Evolutionary conservation across 2,797 vertebrate genomes (phyloP), one percentile per base, ranked within the genome.

Genomic region (Perodicticus potto): DNA sequence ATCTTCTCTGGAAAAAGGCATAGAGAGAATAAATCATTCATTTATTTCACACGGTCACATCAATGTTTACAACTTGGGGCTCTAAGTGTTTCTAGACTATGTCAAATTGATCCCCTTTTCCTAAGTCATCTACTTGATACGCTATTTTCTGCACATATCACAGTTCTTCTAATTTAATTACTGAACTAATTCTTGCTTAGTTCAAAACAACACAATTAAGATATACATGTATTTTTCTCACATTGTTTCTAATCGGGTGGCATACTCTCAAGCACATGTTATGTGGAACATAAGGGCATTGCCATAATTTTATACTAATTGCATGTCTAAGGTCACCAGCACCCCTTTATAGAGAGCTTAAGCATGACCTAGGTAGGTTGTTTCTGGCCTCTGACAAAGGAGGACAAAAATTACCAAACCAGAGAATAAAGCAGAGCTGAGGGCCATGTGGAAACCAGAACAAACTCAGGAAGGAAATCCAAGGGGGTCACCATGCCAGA

Each of bases 1-100:
- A 53, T 95, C 77, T 80, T 82, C 78, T 86, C 86, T 91, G 65
- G 19, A 86, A 96, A 85, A 91, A 76, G 69, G 25, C 37, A 90
- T 53, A 20, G 61, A 29, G n/a, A n/a, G 94, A 95, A 93, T 49
- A 91, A 34, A 53, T 45, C 14, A 55, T 70, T 82, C 55, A 19
- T 63, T 90, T 96, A 73, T 2, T 83, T 25, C 67, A 49, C 13
- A 40, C 53, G n/a, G 20, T 55, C 34, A 76, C 61, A 29, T 61
- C n/a, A 85, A 29, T 19, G 37, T 2, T 88, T 49, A 59, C 19
- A 29, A 45, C 14, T 65, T 80, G 72, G 4, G 13, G 20, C 10
- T 87, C 45, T 70, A 69, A 67, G 34, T n/a, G 63, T 34, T 86
- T 80, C 40, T 61, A 27, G 3, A 10, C 11, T 76, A 25, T 7